A percentile compares a stretch with the other conserved stretches of the same genome.
Evolutionary conservation across 2,113 vertebrate genomes (phyloP).

Genomic region (Circaetus gallicus): DNA sequence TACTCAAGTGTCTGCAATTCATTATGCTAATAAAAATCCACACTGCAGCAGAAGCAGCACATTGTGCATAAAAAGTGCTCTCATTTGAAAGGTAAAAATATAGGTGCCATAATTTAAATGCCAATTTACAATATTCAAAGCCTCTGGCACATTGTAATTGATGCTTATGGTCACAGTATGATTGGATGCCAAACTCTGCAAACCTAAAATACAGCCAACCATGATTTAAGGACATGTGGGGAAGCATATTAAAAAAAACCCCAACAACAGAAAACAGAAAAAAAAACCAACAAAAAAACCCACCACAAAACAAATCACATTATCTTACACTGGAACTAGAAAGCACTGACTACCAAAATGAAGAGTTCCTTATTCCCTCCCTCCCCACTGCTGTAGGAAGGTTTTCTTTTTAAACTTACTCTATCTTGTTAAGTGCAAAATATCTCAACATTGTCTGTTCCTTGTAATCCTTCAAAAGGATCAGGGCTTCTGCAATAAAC

Average conservation of each 20-base stretch:
- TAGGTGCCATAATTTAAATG: not conserved
- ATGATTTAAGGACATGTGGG: not conserved
- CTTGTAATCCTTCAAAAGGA: not conserved
- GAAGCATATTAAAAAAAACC: not conserved
- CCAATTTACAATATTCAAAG: not conserved
- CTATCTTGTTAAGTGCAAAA: not conserved
- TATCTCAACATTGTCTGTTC: not conserved
- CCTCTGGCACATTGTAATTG: not conserved
- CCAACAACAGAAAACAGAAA: not conserved
- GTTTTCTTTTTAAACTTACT: not conserved
- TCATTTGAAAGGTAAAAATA: not conserved
- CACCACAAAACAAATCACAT: not conserved
- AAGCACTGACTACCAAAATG: not conserved
- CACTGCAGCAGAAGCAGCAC: not conserved
- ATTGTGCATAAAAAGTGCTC: not conserved
- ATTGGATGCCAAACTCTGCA: not conserved
- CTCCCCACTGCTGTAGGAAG: not conserved
- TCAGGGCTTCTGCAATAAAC: not conserved
- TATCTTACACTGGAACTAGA: not conserved
- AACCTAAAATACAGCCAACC: not conserved
- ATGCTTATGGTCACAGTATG: not conserved
- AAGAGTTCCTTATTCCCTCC: not conserved
- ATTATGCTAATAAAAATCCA: not conserved
- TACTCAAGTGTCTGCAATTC: not conserved
- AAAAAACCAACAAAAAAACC: not conserved